Conservation (phyloP, 2,113 vertebrate genomes). For the Protomyctophum bolini region DNA sequence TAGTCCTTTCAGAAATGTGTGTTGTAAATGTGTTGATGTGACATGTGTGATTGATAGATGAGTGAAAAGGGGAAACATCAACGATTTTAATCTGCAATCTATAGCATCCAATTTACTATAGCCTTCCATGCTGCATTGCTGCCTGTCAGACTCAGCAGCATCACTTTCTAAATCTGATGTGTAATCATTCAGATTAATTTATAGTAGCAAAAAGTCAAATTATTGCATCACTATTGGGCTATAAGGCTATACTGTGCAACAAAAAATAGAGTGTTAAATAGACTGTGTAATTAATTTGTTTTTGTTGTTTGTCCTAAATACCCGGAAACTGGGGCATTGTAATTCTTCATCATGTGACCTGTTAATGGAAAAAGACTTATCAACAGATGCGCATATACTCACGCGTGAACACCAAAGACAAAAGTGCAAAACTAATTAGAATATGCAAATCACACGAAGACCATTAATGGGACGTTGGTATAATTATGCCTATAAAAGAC, state of each 20-base stretch:
- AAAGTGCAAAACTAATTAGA: constrained; percentile 68
- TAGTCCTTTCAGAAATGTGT: constrained; percentile 7
- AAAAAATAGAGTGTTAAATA: background rate
- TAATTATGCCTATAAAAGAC: background rate
- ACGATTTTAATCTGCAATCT: constrained; percentile 1
- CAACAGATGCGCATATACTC: constrained; percentile 65
- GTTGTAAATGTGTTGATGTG: too few species aligned
- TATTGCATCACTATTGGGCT: background rate
- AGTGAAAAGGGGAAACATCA: constrained; percentile 2
- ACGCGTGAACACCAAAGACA: constrained; percentile 39
- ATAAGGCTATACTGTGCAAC: background rate
- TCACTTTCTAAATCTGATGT: constrained; percentile 34
- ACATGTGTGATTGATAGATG: constrained; percentile 15
- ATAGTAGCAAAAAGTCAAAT: background rate
- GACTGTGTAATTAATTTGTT: constrained; percentile 47
- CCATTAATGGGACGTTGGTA: constrained; percentile 28
- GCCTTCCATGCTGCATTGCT: background rate
- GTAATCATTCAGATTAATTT: background rate
- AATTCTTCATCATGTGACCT: constrained; percentile 49
- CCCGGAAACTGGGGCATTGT: constrained; percentile 54
- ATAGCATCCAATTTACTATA: constrained; percentile 35
- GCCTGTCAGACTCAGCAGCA: constrained; percentile 6
- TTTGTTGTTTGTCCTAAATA: constrained; percentile 67
- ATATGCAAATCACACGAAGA: constrained; percentile 65
- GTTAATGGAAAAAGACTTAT: constrained; percentile 40